A percentile compares a stretch with the other conserved stretches of the same genome.
phyloP scores from a whole-genome alignment of 2,113 vertebrate genomes.

The Syrmaticus mikado region DNA sequence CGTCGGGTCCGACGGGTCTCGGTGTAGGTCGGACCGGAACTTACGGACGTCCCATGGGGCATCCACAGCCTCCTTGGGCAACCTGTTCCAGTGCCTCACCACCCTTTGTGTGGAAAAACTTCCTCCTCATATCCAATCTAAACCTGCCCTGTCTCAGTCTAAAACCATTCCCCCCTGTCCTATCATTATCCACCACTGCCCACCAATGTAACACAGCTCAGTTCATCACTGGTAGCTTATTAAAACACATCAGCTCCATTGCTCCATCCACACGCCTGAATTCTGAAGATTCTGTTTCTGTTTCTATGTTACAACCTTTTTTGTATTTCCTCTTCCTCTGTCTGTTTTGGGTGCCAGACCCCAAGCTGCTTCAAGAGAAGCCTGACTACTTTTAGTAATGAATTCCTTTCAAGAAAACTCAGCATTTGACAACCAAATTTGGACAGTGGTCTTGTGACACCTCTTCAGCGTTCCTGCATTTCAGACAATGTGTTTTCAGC shows the following conservation, averaged over 20 bases:
- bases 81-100: no score
- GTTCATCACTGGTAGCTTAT: neutral
- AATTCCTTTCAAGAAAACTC: neutral
- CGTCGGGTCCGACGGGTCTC: no score
- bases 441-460: neutral
- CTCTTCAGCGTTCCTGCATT: neutral
- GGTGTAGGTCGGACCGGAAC: no score
- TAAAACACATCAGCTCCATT: neutral
- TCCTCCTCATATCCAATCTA: no score
- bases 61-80: no score
- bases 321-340: neutral
- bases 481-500: neutral
- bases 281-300: neutral
- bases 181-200: neutral
- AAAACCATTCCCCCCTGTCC: no score
- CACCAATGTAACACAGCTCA: neutral
- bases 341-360: neutral
- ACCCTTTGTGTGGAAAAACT: no score
- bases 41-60: no score
- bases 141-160: no score
- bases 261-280: no score
- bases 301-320: neutral
- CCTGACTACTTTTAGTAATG: neutral
- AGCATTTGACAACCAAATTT: neutral
- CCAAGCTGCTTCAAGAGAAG: neutral